These are phyloP conservation scores for Athene cunicularia DNA, from an alignment of 2,113 vertebrate species.

Conservation along the genomic window DNA sequence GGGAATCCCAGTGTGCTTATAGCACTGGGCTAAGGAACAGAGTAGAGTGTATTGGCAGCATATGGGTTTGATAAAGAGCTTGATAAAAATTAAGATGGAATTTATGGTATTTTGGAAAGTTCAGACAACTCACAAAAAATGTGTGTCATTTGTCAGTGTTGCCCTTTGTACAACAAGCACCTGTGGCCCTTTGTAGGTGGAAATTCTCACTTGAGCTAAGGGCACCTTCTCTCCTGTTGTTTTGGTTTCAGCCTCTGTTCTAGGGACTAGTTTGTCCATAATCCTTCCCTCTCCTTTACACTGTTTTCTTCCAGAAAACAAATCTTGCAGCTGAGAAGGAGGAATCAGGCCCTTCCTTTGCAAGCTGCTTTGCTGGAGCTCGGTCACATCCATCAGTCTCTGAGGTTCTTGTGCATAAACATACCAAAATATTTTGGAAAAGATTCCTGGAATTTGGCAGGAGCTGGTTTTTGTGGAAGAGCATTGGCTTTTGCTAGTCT, in stretches of 20 bases:
- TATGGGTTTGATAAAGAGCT: neutral
- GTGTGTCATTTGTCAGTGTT: neutral
- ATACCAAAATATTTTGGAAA: neutral
- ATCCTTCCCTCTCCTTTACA: neutral
- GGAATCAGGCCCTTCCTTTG: neutral
- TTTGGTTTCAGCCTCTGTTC: neutral
- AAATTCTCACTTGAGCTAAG: neutral
- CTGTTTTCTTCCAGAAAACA: neutral
- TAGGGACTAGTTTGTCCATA: neutral
- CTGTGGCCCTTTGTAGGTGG: rapidly evolving
- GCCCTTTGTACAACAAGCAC: neutral
- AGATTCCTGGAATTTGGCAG: neutral
- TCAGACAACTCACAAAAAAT: neutral
- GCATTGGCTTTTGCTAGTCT: neutral
- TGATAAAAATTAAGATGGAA: neutral
- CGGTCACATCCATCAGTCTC: neutral
- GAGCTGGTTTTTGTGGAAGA: neutral
- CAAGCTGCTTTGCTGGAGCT: neutral
- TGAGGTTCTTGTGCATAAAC: neutral
- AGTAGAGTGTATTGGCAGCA: neutral
- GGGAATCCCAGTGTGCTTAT: neutral
- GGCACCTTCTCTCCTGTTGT: neutral
- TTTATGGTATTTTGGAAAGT: neutral
- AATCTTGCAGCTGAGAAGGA: neutral
- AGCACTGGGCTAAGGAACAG: neutral